Percentiles rank a stretch among this genome's conserved stretches.
phyloP scores from a whole-genome alignment of 2,888 invertebrate genomes.

The Nasonia oneida region DNA sequence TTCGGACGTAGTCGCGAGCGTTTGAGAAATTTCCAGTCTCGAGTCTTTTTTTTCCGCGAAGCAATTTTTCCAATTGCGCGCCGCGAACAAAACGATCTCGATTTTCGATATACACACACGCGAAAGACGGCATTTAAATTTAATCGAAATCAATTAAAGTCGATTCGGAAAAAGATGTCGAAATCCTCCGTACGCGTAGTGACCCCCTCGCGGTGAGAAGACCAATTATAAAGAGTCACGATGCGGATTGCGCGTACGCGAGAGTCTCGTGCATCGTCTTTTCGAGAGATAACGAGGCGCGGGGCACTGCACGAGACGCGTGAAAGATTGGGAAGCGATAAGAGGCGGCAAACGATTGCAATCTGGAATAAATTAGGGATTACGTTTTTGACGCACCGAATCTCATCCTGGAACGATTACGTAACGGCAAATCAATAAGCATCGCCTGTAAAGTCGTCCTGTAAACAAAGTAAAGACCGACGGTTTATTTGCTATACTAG shows the following conservation, averaged over 20 bases:
- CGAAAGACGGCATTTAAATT: neutral
- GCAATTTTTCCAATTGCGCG: too few relatives aligned
- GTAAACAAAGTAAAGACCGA: too few relatives aligned
- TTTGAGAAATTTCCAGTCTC: too few relatives aligned
- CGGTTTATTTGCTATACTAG: too few relatives aligned
- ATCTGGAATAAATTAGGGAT: neutral
- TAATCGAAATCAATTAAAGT: neutral
- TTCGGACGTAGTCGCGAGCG: too few relatives aligned
- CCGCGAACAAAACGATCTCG: too few relatives aligned
- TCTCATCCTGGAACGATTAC: too few relatives aligned
- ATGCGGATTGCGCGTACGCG: neutral
- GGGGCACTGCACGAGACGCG: neutral
- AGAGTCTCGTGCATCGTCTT: neutral
- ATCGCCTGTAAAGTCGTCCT: too few relatives aligned
- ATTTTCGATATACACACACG: neutral
- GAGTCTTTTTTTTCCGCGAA: too few relatives aligned
- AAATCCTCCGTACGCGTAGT: neutral
- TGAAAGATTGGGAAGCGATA: neutral
- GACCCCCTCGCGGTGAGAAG: neutral
- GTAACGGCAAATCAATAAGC: too few relatives aligned
- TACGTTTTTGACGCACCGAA: too few relatives aligned
- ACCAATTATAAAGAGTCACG: neutral
- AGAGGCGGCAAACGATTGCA: neutral
- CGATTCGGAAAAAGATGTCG: neutral
- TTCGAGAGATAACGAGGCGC: neutral